Evolutionary conservation across 2,797 vertebrate species (phyloP).

Genomic region (Kryptolebias ocellatus): DNA sequence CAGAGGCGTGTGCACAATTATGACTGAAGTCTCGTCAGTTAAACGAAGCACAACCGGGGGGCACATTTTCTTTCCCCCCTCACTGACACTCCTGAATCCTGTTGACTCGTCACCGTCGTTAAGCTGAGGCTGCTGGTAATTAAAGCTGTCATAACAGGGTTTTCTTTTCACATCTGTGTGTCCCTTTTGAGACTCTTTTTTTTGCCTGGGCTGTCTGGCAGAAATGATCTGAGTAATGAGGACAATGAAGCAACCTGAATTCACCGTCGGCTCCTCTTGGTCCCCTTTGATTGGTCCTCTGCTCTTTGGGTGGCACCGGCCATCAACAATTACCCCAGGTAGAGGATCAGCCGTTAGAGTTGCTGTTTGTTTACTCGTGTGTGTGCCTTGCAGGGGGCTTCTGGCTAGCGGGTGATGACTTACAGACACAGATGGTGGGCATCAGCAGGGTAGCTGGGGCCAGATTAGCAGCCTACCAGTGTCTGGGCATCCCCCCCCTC

Average conservation of each 20-base stretch:
- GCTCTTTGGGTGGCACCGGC: slow-evolving; percentile 48
- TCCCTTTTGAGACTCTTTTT: slow-evolving; percentile 5
- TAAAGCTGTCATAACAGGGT: slow-evolving; percentile 23
- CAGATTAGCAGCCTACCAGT: slow-evolving; percentile 75
- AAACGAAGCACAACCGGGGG: slow-evolving; percentile 56
- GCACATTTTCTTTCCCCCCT: slow-evolving; percentile 34
- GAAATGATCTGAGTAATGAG: slow-evolving; percentile 19
- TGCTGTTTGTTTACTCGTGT: slow-evolving; percentile 72
- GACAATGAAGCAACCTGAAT: slow-evolving; percentile 9
- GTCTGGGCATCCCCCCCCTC: slow-evolving; percentile 56
- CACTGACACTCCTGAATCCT: slow-evolving; percentile 22
- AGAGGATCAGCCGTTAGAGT: slow-evolving; percentile 48
- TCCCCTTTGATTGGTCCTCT: neutral
- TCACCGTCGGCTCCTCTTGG: no score
- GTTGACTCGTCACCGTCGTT: slow-evolving; percentile 22
- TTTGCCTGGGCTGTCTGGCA: neutral
- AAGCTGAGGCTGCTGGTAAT: slow-evolving; percentile 25
- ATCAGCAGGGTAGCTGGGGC: slow-evolving; percentile 74
- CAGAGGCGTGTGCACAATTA: slow-evolving; percentile 63
- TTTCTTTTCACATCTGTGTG: slow-evolving; percentile 9
- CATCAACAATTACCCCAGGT: slow-evolving; percentile 65
- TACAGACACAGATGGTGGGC: slow-evolving; percentile 83
- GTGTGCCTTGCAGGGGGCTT: slow-evolving; percentile 61
- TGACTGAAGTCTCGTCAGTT: slow-evolving; percentile 57
- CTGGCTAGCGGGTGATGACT: slow-evolving; percentile 71